Conservation (phyloP, 2,797 vertebrate genomes). For the Lerista edwardsae region DNA sequence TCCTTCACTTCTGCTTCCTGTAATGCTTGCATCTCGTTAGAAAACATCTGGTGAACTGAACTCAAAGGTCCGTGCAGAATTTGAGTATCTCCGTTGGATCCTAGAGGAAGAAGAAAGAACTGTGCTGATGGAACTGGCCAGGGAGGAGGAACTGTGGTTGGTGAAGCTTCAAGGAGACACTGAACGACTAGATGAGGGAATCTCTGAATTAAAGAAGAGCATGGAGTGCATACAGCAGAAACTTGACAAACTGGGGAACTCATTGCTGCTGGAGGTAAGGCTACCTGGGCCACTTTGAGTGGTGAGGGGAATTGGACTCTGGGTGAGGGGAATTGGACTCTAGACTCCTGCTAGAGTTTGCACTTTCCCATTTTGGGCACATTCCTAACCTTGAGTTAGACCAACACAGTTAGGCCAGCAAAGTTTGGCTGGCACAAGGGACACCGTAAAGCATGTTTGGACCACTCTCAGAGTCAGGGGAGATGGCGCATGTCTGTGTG, state of each 20-base stretch:
- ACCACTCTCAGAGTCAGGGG: no score
- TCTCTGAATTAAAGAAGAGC: constrained; percentile 76
- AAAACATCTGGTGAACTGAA: constrained; percentile 78
- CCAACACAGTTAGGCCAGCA: no score
- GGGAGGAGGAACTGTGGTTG: constrained; percentile 76
- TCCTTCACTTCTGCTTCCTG: neutral
- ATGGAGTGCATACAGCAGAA: constrained; percentile 68
- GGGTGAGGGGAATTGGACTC: neutral
- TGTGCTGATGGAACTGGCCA: constrained; percentile 77
- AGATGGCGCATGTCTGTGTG: no score
- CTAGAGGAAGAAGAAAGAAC: constrained; percentile 80
- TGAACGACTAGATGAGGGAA: constrained; percentile 61
- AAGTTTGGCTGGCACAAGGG: no score
- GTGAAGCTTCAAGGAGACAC: constrained; percentile 73
- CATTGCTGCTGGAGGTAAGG: constrained; percentile 61
- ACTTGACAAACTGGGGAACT: constrained; percentile 55
- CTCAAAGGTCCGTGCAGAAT: constrained; percentile 77
- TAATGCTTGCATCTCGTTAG: constrained; percentile 63
- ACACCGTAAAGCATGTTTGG: no score
- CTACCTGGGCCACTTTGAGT: neutral
- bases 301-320: neutral
- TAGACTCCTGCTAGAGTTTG: no score
- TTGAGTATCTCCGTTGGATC: constrained; percentile 81
- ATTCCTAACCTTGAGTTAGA: no score
- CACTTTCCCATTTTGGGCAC: neutral